Evolutionary conservation across 2,113 vertebrate species (phyloP), one percentile per base, ranked within the genome.

Genomic region (Cairina moschata): DNA sequence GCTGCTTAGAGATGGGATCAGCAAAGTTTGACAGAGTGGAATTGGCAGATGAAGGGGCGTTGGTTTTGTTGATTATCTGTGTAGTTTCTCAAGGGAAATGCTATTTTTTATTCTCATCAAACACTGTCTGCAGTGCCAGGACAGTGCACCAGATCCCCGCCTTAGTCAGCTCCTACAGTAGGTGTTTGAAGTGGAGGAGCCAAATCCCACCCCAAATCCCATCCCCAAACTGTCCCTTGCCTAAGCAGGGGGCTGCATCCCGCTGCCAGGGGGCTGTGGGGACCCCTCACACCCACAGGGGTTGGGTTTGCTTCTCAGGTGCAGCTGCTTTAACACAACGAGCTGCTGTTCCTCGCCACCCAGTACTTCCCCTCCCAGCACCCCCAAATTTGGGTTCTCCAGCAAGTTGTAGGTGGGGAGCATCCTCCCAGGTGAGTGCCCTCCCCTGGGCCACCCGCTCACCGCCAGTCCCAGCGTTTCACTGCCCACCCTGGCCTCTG

Each of bases 101-200:
- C 9, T 21, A 2, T 28, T 56, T 82, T 75, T 69, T 94, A 89
- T 46, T 42, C 58, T 14, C 56, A 86, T 86, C 16, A 13, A 32
- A 54, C 81, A 20, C 52, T 25, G 52, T 26, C 83, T 88, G 88
- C 92, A 84, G 60, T 60, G 86, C 77, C 92, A 92, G 94, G 88
- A 88, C 77, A 79, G 88, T 52, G 56, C 0, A 0, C 66, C 92
- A 88, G 91, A 75, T 82, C 80, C 72, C 72, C 76, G 76, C 86
- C 67, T 55, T 22, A 34, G 83, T 44, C 91, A 86, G 80, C 73
- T 93, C 42, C 84, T 73, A 34, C 0, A 0, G 75, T 36, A 55
- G 78, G 4, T 55, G 71, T 83, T 90, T 60, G 32, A 85, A 91
- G 87, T 4, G 67, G 88, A 50, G 68, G 84, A 85, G 58, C 58